These are phyloP conservation scores for Parotia lawesii DNA, from an alignment of 2,113 vertebrate species.

Conservation along the genomic window DNA sequence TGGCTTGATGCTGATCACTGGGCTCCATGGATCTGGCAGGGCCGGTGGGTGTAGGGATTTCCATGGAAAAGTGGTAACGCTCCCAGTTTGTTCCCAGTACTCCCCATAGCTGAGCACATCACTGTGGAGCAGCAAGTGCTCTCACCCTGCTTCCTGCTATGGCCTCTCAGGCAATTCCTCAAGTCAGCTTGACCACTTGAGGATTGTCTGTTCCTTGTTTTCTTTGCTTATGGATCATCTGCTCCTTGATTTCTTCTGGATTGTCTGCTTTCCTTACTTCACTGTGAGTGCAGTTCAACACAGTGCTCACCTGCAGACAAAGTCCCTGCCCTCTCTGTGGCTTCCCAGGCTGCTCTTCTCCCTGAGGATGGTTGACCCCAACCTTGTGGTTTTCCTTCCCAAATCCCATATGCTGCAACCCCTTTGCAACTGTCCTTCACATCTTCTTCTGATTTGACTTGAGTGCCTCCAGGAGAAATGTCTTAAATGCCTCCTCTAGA, in stretches of 20 bases:
- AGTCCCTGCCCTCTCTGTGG: background rate
- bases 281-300: background rate
- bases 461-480: background rate
- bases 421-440: background rate
- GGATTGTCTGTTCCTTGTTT: background rate
- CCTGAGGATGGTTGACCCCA: background rate
- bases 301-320: background rate
- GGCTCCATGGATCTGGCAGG: background rate
- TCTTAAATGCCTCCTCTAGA: background rate
- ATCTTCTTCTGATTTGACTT: background rate
- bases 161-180: background rate
- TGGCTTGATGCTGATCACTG: background rate
- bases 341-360: background rate
- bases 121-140: background rate
- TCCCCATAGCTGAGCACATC: background rate
- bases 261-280: background rate
- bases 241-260: background rate
- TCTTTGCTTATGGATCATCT: background rate
- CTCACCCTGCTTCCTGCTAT: rapidly evolving
- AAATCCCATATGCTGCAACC: rapidly evolving
- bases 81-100: background rate
- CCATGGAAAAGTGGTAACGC: rapidly evolving
- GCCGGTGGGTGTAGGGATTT: background rate
- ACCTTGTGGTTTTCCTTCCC: background rate
- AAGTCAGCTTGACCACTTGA: too few relatives aligned